Conservation (phyloP, 64 coral and sea anemone genomes). For the Catalaphyllia jardinei region DNA sequence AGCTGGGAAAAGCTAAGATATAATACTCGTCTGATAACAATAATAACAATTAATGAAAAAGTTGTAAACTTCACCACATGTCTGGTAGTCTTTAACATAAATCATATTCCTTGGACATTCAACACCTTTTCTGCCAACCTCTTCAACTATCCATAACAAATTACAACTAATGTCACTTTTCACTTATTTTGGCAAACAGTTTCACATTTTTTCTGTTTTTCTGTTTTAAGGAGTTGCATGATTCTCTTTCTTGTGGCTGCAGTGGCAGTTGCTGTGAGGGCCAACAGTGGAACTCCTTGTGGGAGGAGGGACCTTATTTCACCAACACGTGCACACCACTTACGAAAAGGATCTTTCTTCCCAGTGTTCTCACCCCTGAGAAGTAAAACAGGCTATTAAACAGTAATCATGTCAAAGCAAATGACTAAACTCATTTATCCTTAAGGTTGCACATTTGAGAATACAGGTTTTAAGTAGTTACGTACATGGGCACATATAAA, state of each 20-base stretch:
- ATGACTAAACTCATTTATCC: no score
- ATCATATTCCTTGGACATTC: slow-evolving; percentile 18
- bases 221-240: background rate
- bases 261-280: slow-evolving; percentile 36
- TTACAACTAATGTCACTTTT: background rate
- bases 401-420: no score
- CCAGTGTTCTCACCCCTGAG: background rate
- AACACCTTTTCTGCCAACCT: background rate
- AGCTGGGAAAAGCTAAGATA: no score
- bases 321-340: slow-evolving; percentile 34
- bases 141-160: background rate
- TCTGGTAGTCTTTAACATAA: background rate
- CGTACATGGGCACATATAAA: no score
- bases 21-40: no score
- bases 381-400: background rate
- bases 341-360: slow-evolving; percentile 21
- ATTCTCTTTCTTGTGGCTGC: slow-evolving; percentile 23
- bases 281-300: slow-evolving; percentile 32
- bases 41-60: background rate
- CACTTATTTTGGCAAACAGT: background rate
- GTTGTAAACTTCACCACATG: background rate
- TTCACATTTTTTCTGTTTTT: no score
- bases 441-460: no score
- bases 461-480: no score
- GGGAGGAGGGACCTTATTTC: slow-evolving; percentile 32